These are phyloP conservation scores for Habroteleia sp. DNA, from an alignment of 2,888 invertebrate genomes.

Conservation along the genomic window DNA sequence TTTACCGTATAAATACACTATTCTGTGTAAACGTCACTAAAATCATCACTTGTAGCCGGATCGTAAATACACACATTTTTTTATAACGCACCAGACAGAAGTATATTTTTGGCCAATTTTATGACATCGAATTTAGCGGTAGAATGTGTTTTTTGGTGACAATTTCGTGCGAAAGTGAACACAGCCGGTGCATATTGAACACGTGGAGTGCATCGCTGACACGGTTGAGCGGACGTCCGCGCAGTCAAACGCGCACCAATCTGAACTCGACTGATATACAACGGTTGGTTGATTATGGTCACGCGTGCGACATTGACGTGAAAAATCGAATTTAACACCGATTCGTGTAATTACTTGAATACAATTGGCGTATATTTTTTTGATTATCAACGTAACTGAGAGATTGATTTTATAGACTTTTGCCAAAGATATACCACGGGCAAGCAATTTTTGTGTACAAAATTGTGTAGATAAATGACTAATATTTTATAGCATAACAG, in stretches of 20 bases:
- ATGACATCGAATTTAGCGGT: conserved; percentile 32
- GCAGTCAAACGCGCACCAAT: conserved; percentile 48
- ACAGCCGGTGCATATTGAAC: conserved; percentile 59
- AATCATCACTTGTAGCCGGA: conserved; percentile 47
- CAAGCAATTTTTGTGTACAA: too few relatives aligned
- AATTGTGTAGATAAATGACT: too few relatives aligned
- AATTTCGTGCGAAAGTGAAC: conserved; percentile 60
- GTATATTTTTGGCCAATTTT: conserved; percentile 49
- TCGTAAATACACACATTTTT: conserved; percentile 45
- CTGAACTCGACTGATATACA: conserved; percentile 35
- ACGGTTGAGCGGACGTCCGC: conserved; percentile 41
- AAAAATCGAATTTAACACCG: conserved; percentile 36
- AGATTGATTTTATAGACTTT: conserved; percentile 10
- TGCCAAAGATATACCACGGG: neutral
- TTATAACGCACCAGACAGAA: conserved; percentile 6
- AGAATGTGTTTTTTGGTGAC: conserved; percentile 40
- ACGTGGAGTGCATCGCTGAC: conserved; percentile 47
- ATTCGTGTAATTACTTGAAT: conserved; percentile 21
- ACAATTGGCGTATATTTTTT: conserved; percentile 10
- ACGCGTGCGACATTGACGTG: conserved; percentile 19
- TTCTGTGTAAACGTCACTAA: conserved; percentile 49
- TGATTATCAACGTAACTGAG: neutral
- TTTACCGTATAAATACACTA: conserved; percentile 41
- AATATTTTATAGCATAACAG: too few relatives aligned
- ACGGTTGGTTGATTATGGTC: conserved; percentile 44